Conservation (phyloP, 2,113 vertebrate genomes). For the Triplophysa siluroides region DNA sequence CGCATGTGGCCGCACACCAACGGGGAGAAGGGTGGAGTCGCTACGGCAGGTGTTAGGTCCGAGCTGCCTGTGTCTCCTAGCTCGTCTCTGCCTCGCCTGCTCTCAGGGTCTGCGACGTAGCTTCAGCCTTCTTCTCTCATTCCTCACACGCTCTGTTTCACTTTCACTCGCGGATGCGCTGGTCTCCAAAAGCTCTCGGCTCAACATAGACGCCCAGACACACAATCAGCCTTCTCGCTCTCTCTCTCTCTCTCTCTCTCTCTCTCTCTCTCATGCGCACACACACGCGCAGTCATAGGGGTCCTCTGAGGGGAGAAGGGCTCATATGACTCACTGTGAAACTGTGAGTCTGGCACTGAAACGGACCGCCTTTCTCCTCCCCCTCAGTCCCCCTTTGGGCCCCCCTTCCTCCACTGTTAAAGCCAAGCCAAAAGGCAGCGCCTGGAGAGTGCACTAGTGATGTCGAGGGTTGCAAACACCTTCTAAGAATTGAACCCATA, state of each 20-base stretch:
- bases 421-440: slow-evolving; percentile 41
- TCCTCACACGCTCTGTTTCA: slow-evolving; percentile 37
- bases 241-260: slow-evolving; percentile 32
- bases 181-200: slow-evolving; percentile 31
- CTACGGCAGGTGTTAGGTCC: slow-evolving; percentile 55
- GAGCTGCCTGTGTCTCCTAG: slow-evolving; percentile 53
- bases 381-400: slow-evolving; percentile 26
- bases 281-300: slow-evolving; percentile 75
- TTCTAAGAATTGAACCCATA: slow-evolving; percentile 46
- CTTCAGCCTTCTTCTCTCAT: slow-evolving; percentile 31
- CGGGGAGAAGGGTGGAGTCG: slow-evolving; percentile 55
- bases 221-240: slow-evolving; percentile 42
- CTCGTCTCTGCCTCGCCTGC: not conserved
- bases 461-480: slow-evolving; percentile 37
- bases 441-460: slow-evolving; percentile 28
- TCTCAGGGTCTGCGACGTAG: slow-evolving; percentile 44
- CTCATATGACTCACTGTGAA: slow-evolving; percentile 6
- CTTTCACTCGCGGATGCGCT: slow-evolving; percentile 31
- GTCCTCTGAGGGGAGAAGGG: slow-evolving; percentile 66
- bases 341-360: slow-evolving; percentile 39
- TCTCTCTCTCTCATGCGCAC: slow-evolving; percentile 34
- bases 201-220: slow-evolving; percentile 38
- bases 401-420: slow-evolving; percentile 37
- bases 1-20: slow-evolving; percentile 64
- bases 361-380: slow-evolving; percentile 5